phyloP scores from a whole-genome alignment of 1,140 invertebrate genomes.

The Sitobion miscanthi region DNA sequence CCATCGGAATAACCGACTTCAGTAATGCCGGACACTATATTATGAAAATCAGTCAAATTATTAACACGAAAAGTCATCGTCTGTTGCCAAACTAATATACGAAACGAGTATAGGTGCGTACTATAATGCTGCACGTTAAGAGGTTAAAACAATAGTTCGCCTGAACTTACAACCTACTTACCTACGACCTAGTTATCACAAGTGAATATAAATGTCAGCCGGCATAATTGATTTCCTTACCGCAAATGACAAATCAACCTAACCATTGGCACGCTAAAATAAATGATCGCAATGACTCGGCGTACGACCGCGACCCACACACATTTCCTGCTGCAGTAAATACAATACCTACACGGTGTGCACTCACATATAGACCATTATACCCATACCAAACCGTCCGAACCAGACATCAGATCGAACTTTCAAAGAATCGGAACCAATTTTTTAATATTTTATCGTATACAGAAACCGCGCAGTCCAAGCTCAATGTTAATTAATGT shows the following conservation, averaged over 20 bases:
- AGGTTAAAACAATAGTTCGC: neutral
- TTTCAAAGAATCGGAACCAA: neutral
- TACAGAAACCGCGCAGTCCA: neutral
- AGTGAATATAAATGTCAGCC: neutral
- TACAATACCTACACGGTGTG: neutral
- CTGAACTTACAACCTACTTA: neutral
- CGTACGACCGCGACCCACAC: neutral
- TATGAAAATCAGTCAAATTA: neutral
- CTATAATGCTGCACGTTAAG: neutral
- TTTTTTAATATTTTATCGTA: neutral
- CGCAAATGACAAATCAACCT: neutral
- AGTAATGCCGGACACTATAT: neutral
- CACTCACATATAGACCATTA: neutral
- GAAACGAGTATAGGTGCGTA: neutral
- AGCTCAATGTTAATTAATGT: neutral
- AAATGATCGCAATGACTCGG: neutral
- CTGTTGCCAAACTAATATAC: neutral
- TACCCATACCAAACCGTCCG: neutral
- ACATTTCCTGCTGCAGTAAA: neutral
- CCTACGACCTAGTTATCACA: neutral
- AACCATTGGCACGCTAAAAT: neutral
- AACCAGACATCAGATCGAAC: neutral
- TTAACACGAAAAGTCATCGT: neutral
- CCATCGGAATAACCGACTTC: neutral
- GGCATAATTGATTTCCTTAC: neutral